A percentile compares a stretch with the other conserved stretches of the same genome.
Evolutionary conservation across 2,888 invertebrate genomes (phyloP).

Genomic region (Orchesella flavescens): DNA sequence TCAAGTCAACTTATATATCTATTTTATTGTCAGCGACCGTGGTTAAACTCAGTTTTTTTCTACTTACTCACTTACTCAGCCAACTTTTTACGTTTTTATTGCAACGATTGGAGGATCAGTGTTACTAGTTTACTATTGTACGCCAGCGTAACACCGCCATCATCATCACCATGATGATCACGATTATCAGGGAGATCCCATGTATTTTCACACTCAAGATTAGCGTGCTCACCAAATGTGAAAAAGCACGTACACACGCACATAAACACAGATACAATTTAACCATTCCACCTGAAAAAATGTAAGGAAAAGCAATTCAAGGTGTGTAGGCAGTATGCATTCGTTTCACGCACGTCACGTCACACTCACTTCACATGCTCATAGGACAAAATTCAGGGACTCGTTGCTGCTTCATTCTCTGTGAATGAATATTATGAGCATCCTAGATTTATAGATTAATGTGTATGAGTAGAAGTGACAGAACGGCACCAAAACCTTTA

Average conservation of each 20-base stretch:
- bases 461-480: too few relatives aligned
- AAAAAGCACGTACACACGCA: conserved; percentile 15
- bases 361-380: not conserved
- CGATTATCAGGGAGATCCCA: conserved; percentile 22
- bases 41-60: conserved; percentile 11
- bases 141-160: conserved; percentile 13
- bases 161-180: conserved; percentile 20
- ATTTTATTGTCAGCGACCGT: not conserved
- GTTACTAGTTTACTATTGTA: conserved; percentile 17
- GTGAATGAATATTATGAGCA: not conserved
- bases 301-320: conserved; percentile 4
- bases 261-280: conserved; percentile 12
- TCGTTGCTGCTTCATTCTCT: not conserved
- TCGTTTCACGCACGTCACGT: not conserved
- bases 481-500: too few relatives aligned
- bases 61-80: conserved; percentile 18
- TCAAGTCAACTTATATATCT: not conserved
- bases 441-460: too few relatives aligned
- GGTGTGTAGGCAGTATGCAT: not conserved
- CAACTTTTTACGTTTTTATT: not conserved
- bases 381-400: not conserved
- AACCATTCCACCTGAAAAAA: conserved; percentile 8
- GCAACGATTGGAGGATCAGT: not conserved
- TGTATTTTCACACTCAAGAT: conserved; percentile 23
- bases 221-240: conserved; percentile 20